Percentiles rank a stretch among this genome's conserved stretches.
Conservation (phyloP, 1,140 invertebrate species). For the Homarus americanus region DNA sequence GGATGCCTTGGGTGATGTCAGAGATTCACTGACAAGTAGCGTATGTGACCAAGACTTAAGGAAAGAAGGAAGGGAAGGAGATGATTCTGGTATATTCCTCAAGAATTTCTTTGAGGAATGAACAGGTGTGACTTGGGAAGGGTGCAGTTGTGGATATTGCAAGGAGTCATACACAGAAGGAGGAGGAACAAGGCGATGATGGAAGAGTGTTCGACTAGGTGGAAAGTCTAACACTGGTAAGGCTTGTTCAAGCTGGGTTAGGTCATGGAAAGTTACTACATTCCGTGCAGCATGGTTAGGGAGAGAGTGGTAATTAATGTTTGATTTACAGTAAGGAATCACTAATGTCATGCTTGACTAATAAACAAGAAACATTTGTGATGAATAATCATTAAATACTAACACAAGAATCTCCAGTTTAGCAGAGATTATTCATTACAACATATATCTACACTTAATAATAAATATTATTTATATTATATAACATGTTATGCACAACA, state of each 20-base stretch:
- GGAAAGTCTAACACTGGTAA: background rate
- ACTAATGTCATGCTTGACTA: background rate
- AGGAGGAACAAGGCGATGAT: conserved; percentile 41
- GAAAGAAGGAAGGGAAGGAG: conserved; percentile 48
- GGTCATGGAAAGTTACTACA: conserved; percentile 31
- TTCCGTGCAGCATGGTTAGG: conserved; percentile 62
- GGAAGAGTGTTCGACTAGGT: conserved; percentile 30
- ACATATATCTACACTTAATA: too few species aligned
- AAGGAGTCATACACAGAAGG: conserved; percentile 21
- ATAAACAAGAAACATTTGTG: too few species aligned
- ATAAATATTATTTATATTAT: too few species aligned
- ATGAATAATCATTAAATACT: too few species aligned
- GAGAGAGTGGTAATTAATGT: background rate
- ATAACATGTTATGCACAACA: too few species aligned
- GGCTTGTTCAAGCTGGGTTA: conserved; percentile 34
- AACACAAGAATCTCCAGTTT: too few species aligned
- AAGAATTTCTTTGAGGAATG: background rate
- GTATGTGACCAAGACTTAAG: conserved; percentile 68
- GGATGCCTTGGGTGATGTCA: conserved; percentile 53
- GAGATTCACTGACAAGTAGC: conserved; percentile 18
- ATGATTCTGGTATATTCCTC: background rate
- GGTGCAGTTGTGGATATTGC: background rate
- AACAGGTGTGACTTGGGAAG: conserved; percentile 29
- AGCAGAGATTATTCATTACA: too few species aligned
- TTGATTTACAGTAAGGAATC: background rate